phyloP scores from a whole-genome alignment of 2,888 invertebrate genomes.

The Erannis defoliaria region DNA sequence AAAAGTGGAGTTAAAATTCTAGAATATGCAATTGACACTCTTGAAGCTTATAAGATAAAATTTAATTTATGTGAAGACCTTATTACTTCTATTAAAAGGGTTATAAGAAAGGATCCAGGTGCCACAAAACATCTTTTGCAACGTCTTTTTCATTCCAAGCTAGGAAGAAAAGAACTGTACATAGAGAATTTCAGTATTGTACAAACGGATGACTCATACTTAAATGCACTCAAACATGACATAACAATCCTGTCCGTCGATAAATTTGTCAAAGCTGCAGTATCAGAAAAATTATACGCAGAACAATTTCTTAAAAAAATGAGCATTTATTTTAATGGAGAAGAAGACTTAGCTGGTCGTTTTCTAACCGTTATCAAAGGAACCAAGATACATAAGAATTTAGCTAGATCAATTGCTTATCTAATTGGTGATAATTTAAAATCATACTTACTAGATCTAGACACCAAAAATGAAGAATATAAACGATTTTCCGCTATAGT shows the following conservation, averaged over 20 bases:
- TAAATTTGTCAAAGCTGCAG: slow-evolving; percentile 47
- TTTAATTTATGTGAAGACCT: slow-evolving; percentile 45
- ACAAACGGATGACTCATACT: slow-evolving; percentile 59
- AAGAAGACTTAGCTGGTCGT: slow-evolving; percentile 54
- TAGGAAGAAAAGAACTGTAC: slow-evolving; percentile 61
- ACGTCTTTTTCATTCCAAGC: slow-evolving; percentile 52
- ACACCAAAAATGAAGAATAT: slow-evolving; percentile 29
- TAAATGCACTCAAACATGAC: slow-evolving; percentile 68
- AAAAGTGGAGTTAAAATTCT: slow-evolving; percentile 2
- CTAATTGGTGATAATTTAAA: slow-evolving; percentile 39
- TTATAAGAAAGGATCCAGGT: slow-evolving; percentile 45
- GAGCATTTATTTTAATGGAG: slow-evolving; percentile 63
- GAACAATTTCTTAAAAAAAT: slow-evolving; percentile 57
- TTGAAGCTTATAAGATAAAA: slow-evolving; percentile 51
- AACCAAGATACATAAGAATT: slow-evolving; percentile 20
- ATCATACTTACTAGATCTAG: slow-evolving; percentile 40
- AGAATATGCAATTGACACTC: slow-evolving; percentile 45
- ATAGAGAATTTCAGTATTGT: slow-evolving; percentile 55
- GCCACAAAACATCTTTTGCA: slow-evolving; percentile 46
- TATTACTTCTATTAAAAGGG: slow-evolving; percentile 46
- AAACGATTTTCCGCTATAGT: slow-evolving; percentile 52
- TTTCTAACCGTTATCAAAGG: slow-evolving; percentile 38
- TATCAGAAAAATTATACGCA: slow-evolving; percentile 13
- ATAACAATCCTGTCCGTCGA: slow-evolving; percentile 48
- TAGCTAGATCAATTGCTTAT: slow-evolving; percentile 42